phyloP scores from a whole-genome alignment of 2,888 invertebrate genomes.

The Acronicta leporina region DNA sequence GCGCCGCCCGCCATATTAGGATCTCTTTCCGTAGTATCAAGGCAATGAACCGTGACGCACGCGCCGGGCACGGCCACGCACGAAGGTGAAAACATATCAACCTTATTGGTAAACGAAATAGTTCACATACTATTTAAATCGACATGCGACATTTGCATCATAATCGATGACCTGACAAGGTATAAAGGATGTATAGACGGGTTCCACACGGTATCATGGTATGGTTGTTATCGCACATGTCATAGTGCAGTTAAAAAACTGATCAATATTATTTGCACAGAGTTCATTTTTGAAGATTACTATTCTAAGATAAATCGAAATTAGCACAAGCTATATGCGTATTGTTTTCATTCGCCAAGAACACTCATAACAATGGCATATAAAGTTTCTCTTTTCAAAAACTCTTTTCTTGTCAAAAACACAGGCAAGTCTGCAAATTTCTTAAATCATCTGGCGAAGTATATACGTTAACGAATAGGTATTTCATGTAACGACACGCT shows the following conservation, averaged over 20 bases:
- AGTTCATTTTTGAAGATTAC: too few species aligned
- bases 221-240: neutral
- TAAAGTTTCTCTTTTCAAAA: too few species aligned
- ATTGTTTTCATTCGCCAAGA: neutral
- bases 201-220: too few species aligned
- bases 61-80: slow-evolving; percentile 56
- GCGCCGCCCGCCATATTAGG: slow-evolving; percentile 83
- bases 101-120: slow-evolving; percentile 50
- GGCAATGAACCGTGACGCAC: slow-evolving; percentile 87
- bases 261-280: too few species aligned
- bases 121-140: slow-evolving; percentile 43
- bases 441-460: neutral
- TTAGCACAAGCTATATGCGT: neutral
- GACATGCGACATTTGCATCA: slow-evolving; percentile 40
- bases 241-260: slow-evolving; percentile 1
- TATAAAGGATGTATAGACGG: slow-evolving; percentile 11
- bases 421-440: neutral
- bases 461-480: slow-evolving; percentile 1
- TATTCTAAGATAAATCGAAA: neutral
- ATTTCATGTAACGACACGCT: neutral
- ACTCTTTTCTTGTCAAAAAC: neutral
- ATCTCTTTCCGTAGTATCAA: slow-evolving; percentile 83
- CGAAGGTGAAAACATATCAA: slow-evolving; percentile 57
- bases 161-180: slow-evolving; percentile 22
- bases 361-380: neutral